Conservation (phyloP, 2,888 invertebrate species). For the Melipona beecheii region DNA sequence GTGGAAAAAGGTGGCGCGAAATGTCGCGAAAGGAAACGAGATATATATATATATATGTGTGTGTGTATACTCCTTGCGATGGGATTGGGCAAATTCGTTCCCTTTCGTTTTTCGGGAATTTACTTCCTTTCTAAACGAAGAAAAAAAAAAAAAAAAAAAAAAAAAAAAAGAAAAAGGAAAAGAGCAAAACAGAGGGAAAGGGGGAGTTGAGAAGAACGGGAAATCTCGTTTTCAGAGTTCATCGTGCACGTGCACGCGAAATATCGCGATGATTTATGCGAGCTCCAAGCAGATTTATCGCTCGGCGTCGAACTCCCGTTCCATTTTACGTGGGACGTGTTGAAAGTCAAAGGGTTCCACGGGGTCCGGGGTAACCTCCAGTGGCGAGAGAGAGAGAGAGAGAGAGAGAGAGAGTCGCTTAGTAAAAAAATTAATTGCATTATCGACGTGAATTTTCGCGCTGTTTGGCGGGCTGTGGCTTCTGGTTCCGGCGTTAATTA, state of each 20-base stretch:
- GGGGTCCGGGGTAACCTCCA: neutral
- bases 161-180: neutral
- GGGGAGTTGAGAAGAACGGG: neutral
- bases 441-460: conserved; percentile 46
- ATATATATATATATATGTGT: neutral
- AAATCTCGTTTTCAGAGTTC: conserved; percentile 43
- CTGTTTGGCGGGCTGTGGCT: conserved; percentile 27
- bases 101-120: conserved; percentile 31
- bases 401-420: conserved; percentile 3
- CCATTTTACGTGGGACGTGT: conserved; percentile 28
- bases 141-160: neutral
- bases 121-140: neutral
- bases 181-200: neutral
- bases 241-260: conserved; percentile 31
- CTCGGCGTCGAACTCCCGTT: conserved; percentile 8
- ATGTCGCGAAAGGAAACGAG: neutral
- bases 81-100: conserved; percentile 14
- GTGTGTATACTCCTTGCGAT: neutral
- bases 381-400: neutral
- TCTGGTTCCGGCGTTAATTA: conserved; percentile 45
- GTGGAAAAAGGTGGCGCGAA: too few species aligned
- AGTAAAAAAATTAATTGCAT: conserved; percentile 51
- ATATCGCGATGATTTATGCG: conserved; percentile 49
- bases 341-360: conserved; percentile 41
- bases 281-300: conserved; percentile 39